These are phyloP conservation scores for Stramonita haemastoma DNA, from an alignment of 2,888 invertebrate species.

Conservation along the genomic window DNA sequence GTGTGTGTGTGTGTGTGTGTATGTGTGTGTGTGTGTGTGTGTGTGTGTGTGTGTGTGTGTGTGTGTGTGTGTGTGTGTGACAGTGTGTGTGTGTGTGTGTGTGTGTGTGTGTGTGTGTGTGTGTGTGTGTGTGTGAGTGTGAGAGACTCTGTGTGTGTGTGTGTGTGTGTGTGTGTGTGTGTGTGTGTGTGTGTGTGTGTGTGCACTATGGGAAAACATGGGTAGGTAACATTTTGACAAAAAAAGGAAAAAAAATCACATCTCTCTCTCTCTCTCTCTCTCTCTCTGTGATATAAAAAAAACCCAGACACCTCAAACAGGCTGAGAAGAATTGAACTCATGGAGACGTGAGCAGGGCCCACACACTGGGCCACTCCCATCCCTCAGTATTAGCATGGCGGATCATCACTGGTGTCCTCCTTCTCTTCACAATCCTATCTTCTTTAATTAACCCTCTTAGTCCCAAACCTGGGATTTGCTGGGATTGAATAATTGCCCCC, in stretches of 20 bases:
- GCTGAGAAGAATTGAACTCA: slow-evolving; percentile 18
- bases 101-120: not conserved
- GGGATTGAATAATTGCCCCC: no score
- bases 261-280: no score
- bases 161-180: slow-evolving; percentile 18
- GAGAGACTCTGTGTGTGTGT: not conserved
- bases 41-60: slow-evolving; percentile 15
- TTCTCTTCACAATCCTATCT: no score
- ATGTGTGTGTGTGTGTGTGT: slow-evolving; percentile 11
- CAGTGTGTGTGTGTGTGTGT: not conserved
- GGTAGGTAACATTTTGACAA: no score
- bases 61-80: slow-evolving; percentile 7
- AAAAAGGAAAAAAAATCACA: no score
- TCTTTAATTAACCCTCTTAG: no score
- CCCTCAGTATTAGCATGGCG: slow-evolving; percentile 21
- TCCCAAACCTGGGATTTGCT: no score
- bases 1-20: slow-evolving; percentile 12
- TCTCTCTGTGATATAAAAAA: no score
- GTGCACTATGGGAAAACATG: not conserved
- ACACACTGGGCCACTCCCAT: not conserved
- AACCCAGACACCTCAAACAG: not conserved
- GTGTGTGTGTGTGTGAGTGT: no score
- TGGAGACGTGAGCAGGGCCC: not conserved
- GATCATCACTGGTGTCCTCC: not conserved
- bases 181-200: slow-evolving; percentile 18